Evolutionary conservation across 2,888 invertebrate genomes (phyloP), one percentile per base, ranked within the genome.

Genomic region (Dryobota labecula): DNA sequence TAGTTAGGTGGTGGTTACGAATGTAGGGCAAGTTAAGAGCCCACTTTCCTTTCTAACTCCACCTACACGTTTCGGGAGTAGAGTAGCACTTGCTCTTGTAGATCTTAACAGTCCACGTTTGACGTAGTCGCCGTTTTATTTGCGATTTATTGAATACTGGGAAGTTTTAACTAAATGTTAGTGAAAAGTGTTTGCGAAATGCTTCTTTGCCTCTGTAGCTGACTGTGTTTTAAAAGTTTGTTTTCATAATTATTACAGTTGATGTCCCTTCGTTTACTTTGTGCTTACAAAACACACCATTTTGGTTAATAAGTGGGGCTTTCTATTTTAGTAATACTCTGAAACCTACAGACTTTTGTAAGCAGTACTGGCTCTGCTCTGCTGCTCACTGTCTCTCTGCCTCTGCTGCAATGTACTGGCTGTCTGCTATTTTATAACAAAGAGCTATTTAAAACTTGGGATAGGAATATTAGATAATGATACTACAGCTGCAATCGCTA

Each of bases 11-110:
- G 82, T 81, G 83, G 83, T 80, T 83, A 75, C 79, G 88, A 88
- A 92, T 91, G 87, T 92, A 84, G 93, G 89, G 84, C 90, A 80
- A 82, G 88, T 84, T 89, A 82, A 92, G 91, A 87, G 64, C 75
- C 87, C 84, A 85, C 87, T 87, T 81, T 83, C 82, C 85, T 85
- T 80, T 81, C 77, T 74, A 81, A 83, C 86, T 87, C 82, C 75
- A 79, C 82, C 82, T 88, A 65, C 64, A 80, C 62, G 62, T 63
- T 75, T 57, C 54, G 66, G 69, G 64, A 68, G 73, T 73, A n/a
- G 74, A 72, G n/a, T n/a, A n/a, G n/a, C n/a, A n/a, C n/a, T n/a
- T 60, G 60, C 62, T 74, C 27, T 45, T 56, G 56, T 65, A 74
- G 74, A 70, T 74, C 58, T 67, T 53, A 57, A 54, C 24, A 62